These are phyloP conservation scores for Ciconia stormi DNA, from an alignment of 2,113 vertebrate genomes.

Conservation along the genomic window DNA sequence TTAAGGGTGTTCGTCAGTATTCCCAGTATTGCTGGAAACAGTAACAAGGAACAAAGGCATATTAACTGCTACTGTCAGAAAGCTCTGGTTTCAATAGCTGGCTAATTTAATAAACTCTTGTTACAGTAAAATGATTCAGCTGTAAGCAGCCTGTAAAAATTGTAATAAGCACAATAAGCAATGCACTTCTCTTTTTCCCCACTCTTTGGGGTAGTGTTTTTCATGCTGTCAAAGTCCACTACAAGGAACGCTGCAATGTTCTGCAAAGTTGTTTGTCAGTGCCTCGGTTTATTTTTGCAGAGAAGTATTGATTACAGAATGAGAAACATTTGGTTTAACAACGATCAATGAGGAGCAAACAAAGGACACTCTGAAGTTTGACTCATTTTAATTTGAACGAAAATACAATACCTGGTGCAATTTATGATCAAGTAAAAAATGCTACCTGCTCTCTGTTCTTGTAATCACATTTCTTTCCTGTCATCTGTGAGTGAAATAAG, in stretches of 20 bases:
- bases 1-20: neutral
- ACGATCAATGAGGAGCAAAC: slow-evolving; percentile 69
- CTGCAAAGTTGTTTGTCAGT: slow-evolving; percentile 71
- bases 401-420: neutral
- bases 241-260: slow-evolving; percentile 18
- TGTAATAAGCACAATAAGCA: slow-evolving; percentile 36
- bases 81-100: slow-evolving; percentile 30
- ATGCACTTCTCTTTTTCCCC: neutral
- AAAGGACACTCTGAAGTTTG: slow-evolving; percentile 66
- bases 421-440: slow-evolving; percentile 13
- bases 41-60: slow-evolving; percentile 8
- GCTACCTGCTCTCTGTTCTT: neutral
- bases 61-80: slow-evolving; percentile 45
- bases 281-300: slow-evolving; percentile 70
- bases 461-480: slow-evolving; percentile 3
- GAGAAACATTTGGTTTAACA: slow-evolving; percentile 78
- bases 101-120: slow-evolving; percentile 68
- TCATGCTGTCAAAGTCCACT: slow-evolving; percentile 43
- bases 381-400: slow-evolving; percentile 65
- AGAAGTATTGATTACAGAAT: slow-evolving; percentile 74
- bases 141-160: slow-evolving; percentile 57
- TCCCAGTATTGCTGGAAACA: neutral
- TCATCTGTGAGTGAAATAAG: neutral
- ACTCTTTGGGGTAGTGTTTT: slow-evolving; percentile 39
- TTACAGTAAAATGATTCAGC: slow-evolving; percentile 47